Evolutionary conservation across 2,888 invertebrate genomes (phyloP).

Genomic region (Timema cristinae): DNA sequence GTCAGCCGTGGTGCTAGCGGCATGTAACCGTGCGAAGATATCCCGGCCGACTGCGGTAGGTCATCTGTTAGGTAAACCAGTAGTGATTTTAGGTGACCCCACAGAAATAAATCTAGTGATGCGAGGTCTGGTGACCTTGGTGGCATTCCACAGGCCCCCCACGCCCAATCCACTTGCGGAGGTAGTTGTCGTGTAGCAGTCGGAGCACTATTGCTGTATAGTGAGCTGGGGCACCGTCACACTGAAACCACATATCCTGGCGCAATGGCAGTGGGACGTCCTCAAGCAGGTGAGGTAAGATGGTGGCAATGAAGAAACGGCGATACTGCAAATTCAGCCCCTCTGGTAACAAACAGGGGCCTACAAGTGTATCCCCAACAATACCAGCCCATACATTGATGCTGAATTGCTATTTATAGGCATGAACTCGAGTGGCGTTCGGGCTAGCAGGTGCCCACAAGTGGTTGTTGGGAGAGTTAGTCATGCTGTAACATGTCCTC

Average conservation of each 20-base stretch:
- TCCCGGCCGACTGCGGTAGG: background rate
- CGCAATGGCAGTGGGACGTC: background rate
- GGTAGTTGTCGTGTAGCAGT: constrained; percentile 4
- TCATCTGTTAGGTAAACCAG: background rate
- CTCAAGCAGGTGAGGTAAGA: background rate
- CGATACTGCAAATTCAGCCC: background rate
- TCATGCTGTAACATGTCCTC: too few species aligned
- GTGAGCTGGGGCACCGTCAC: constrained; percentile 8
- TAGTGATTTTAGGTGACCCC: constrained; percentile 3
- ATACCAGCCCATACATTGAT: constrained; percentile 1
- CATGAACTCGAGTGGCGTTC: background rate
- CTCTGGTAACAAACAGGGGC: background rate
- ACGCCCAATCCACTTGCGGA: background rate
- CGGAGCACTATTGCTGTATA: background rate
- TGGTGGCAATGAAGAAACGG: background rate
- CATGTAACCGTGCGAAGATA: background rate
- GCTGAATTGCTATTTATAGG: background rate
- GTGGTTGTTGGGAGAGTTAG: background rate
- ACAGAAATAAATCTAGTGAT: constrained; percentile 1
- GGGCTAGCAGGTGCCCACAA: background rate
- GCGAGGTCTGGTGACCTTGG: constrained; percentile 7
- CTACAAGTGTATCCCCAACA: constrained; percentile 4
- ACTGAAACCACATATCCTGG: background rate
- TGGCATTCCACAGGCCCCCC: background rate
- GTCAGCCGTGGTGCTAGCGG: background rate